These are phyloP conservation scores for Trachymyrmex septentrionalis DNA, from an alignment of 1,140 invertebrate genomes.

Conservation along the genomic window DNA sequence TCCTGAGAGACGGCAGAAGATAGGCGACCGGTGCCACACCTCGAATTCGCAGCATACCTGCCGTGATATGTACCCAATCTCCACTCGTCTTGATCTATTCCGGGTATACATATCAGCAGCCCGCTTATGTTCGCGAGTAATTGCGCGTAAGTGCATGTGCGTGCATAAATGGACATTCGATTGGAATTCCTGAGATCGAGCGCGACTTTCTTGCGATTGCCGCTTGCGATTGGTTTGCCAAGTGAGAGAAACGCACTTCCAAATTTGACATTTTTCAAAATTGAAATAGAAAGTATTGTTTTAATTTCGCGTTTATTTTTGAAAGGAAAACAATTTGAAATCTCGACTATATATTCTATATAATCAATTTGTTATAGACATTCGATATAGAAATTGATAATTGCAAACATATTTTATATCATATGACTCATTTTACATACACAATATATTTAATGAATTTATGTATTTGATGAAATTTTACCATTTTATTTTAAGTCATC, in stretches of 20 bases:
- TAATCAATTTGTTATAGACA: background rate
- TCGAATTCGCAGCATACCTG: constrained; percentile 79
- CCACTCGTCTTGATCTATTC: constrained; percentile 65
- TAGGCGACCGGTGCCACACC: constrained; percentile 73
- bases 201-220: constrained; percentile 8
- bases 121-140: constrained; percentile 39
- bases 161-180: constrained; percentile 48
- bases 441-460: constrained; percentile 5
- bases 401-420: background rate
- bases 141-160: constrained; percentile 44
- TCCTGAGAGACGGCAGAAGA: constrained; percentile 43
- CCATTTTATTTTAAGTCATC: background rate
- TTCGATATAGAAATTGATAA: background rate
- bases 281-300: background rate
- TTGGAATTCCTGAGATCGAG: constrained; percentile 32
- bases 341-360: background rate
- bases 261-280: constrained; percentile 12
- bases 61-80: constrained; percentile 70
- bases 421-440: background rate
- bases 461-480: constrained; percentile 8
- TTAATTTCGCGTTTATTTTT: constrained; percentile 9
- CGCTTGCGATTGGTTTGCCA: background rate
- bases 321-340: background rate
- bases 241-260: background rate
- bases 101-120: constrained; percentile 38